These are phyloP conservation scores for Papilio polytes DNA, from an alignment of 1,140 invertebrate species.

Conservation along the genomic window DNA sequence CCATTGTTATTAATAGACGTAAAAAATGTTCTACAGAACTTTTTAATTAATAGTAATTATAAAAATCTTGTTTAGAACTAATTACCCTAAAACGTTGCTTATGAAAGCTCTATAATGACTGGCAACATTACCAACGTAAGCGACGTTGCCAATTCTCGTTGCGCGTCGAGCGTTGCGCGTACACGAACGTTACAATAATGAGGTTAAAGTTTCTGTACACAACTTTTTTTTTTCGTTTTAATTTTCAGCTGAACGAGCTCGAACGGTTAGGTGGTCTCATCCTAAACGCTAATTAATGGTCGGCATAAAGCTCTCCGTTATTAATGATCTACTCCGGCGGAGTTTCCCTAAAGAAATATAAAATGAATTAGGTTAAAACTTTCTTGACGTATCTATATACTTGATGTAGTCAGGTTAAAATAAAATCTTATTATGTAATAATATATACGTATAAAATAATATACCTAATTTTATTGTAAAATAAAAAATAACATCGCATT, in stretches of 20 bases:
- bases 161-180: constrained; percentile 43
- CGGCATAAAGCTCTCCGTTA: constrained; percentile 40
- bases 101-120: constrained; percentile 53
- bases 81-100: constrained; percentile 49
- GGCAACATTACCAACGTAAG: constrained; percentile 53
- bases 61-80: neutral
- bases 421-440: neutral
- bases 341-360: constrained; percentile 29
- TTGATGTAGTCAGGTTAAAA: neutral
- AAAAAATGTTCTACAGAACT: neutral
- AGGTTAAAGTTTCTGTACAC: constrained; percentile 75
- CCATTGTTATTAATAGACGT: neutral
- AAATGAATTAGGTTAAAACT: constrained; percentile 36
- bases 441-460: neutral
- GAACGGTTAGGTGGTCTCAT: constrained; percentile 50
- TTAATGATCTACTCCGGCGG: constrained; percentile 34
- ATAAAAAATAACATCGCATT: neutral
- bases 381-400: constrained; percentile 15
- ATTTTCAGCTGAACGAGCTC: constrained; percentile 62
- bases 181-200: constrained; percentile 67
- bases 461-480: neutral
- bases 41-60: neutral
- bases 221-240: constrained; percentile 63
- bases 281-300: constrained; percentile 53
- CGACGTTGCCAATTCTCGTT: constrained; percentile 72